Percentiles rank a stretch among this genome's conserved stretches.
Conservation (phyloP, 2,113 vertebrate species). For the Microcebus lehilahytsara region DNA sequence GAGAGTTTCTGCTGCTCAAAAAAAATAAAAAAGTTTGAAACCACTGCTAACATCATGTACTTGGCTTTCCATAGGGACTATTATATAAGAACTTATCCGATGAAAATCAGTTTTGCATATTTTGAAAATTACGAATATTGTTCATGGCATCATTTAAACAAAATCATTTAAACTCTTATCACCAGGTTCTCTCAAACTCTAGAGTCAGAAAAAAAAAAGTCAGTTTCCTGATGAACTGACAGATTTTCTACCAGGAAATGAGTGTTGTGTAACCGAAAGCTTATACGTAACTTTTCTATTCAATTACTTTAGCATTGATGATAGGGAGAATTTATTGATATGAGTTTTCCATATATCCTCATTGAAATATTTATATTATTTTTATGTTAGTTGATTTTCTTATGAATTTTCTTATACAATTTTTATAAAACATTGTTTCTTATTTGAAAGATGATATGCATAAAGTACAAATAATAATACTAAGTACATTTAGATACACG, state of each 20-base stretch:
- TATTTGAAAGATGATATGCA: background rate
- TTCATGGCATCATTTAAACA: background rate
- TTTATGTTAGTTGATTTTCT: background rate
- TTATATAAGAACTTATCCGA: background rate
- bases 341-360: background rate
- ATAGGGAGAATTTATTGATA: background rate
- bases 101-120: background rate
- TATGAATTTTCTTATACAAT: background rate
- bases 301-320: background rate
- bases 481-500: background rate
- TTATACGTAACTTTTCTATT: background rate
- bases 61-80: background rate
- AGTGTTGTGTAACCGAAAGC: background rate
- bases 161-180: background rate
- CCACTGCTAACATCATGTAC: background rate
- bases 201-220: background rate
- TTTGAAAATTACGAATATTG: background rate
- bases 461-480: background rate
- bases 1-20: background rate
- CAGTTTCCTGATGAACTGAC: background rate
- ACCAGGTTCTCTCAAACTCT: background rate
- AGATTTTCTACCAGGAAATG: slow-evolving; percentile 13
- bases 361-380: background rate
- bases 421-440: background rate
- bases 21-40: background rate